phyloP scores from a whole-genome alignment of 2,888 invertebrate species.

The Clistopyga incitator region DNA sequence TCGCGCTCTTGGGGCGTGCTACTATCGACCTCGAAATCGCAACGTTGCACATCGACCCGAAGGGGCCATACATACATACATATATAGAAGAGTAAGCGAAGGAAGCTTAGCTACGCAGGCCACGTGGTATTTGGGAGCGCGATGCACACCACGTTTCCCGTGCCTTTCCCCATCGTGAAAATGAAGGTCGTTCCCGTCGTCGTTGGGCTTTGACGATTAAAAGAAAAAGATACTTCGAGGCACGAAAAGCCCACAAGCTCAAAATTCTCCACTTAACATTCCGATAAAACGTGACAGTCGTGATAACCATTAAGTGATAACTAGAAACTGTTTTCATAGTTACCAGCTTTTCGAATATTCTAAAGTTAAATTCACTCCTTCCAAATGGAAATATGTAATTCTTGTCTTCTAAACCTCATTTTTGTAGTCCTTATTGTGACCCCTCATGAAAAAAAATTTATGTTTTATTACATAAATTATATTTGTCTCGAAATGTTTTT shows the following conservation, averaged over 20 bases:
- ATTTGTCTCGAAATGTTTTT: too few species aligned
- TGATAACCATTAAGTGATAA: too few species aligned
- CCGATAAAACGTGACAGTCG: too few species aligned
- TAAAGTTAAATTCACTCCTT: too few species aligned
- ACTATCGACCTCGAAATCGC: constrained; percentile 44
- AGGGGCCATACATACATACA: constrained; percentile 7
- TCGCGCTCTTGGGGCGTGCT: background rate
- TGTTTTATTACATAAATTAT: too few species aligned
- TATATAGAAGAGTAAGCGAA: background rate
- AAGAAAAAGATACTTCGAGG: constrained; percentile 44
- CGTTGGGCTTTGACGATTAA: constrained; percentile 45
- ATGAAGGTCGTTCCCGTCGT: constrained; percentile 49
- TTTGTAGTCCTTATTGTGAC: too few species aligned
- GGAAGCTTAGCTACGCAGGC: constrained; percentile 18
- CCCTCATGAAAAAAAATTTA: too few species aligned
- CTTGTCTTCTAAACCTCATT: too few species aligned
- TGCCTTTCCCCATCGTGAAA: constrained; percentile 8
- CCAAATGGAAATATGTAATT: too few species aligned
- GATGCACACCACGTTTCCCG: constrained; percentile 6
- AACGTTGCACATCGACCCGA: constrained; percentile 33
- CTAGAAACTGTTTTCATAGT: too few species aligned
- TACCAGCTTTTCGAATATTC: too few species aligned
- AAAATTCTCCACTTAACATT: too few species aligned
- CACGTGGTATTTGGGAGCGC: constrained; percentile 35
- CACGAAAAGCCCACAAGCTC: constrained; percentile 26